Evolutionary conservation across 92 coral and sea anemone genomes (phyloP).

Genomic region (Micromussa lordhowensis): DNA sequence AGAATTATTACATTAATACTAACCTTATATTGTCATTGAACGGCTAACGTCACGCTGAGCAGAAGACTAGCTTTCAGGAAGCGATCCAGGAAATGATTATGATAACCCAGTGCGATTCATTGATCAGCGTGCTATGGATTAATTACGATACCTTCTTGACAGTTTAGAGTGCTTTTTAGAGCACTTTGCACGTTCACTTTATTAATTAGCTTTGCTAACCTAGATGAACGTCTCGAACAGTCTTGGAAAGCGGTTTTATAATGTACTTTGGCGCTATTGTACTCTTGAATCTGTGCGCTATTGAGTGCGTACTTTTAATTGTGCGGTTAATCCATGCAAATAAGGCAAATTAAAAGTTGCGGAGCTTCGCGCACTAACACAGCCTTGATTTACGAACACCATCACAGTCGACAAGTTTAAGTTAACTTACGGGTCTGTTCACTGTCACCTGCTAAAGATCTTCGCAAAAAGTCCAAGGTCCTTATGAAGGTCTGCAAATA

Average conservation of each 20-base stretch:
- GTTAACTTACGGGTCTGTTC: neutral
- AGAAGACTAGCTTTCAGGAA: constrained; percentile 17
- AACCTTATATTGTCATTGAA: neutral
- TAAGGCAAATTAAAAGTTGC: neutral
- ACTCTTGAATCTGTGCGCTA: neutral
- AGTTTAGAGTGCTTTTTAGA: neutral
- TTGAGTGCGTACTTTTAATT: constrained; percentile 18
- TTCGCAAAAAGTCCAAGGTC: neutral
- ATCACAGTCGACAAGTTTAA: neutral
- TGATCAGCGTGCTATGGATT: neutral
- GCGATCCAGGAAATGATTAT: constrained; percentile 7
- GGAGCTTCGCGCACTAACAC: neutral
- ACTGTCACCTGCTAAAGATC: constrained; percentile 11
- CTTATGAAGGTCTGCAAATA: neutral
- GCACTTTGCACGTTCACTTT: neutral
- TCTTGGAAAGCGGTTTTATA: constrained; percentile 5
- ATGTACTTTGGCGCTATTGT: constrained; percentile 23
- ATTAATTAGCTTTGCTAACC: constrained; percentile 18
- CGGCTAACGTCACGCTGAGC: constrained; percentile 12
- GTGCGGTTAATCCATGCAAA: constrained; percentile 36
- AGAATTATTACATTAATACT: neutral
- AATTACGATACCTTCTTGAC: neutral
- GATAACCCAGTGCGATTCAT: constrained; percentile 22
- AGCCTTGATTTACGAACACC: neutral
- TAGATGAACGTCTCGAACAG: neutral